phyloP scores from a whole-genome alignment of 2,113 vertebrate genomes.

The Benitochromis conjunctus region DNA sequence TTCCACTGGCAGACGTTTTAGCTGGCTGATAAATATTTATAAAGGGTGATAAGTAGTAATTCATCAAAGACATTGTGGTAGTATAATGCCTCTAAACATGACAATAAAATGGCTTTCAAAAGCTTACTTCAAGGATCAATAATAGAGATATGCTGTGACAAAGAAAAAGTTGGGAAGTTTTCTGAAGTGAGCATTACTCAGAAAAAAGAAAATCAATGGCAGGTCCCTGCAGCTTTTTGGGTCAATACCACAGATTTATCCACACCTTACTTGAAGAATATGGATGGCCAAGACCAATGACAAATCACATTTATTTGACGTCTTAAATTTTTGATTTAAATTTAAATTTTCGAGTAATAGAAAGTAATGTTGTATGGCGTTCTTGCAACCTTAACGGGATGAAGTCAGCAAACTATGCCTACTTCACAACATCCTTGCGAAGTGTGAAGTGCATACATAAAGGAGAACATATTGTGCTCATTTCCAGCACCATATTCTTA shows the following conservation, averaged over 20 bases:
- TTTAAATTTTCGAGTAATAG: neutral
- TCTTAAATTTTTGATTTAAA: neutral
- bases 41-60: slow-evolving; percentile 7
- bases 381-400: neutral
- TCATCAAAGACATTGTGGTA: slow-evolving; percentile 32
- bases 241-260: slow-evolving; percentile 24
- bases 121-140: slow-evolving; percentile 37
- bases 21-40: slow-evolving; percentile 61
- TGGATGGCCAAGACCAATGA: neutral
- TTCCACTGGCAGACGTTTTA: slow-evolving; percentile 51
- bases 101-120: slow-evolving; percentile 43
- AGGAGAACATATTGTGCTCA: neutral
- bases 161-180: slow-evolving; percentile 33
- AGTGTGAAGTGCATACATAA: neutral
- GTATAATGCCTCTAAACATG: slow-evolving; percentile 19
- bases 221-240: slow-evolving; percentile 23
- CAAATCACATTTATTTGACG: neutral
- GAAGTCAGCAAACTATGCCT: neutral
- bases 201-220: slow-evolving; percentile 29
- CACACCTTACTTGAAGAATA: neutral
- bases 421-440: neutral
- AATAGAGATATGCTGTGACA: slow-evolving; percentile 21
- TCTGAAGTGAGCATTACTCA: neutral
- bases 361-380: neutral
- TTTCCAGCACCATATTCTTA: neutral